Evolutionary conservation across 1,140 invertebrate genomes (phyloP).

Genomic region (Ips nitidus): DNA sequence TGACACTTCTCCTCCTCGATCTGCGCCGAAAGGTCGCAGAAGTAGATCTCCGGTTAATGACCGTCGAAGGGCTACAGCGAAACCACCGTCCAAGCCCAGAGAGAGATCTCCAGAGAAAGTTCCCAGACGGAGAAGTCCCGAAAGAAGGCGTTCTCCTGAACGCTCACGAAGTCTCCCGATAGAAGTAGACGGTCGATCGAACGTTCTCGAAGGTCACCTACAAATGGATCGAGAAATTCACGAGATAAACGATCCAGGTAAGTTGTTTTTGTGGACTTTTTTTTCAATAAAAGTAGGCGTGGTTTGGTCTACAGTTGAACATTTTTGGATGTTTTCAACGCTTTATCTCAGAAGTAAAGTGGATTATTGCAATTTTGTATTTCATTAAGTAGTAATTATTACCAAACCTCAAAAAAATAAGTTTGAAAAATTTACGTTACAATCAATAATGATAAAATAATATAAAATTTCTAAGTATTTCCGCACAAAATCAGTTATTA

Average conservation of each 20-base stretch:
- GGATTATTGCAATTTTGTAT: too few species aligned
- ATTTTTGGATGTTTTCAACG: background rate
- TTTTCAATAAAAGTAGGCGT: background rate
- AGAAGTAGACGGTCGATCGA: background rate
- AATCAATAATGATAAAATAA: too few species aligned
- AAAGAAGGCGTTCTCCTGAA: slow-evolving; percentile 6
- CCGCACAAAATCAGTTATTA: too few species aligned
- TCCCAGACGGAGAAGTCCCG: slow-evolving; percentile 1
- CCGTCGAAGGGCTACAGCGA: background rate
- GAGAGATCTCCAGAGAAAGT: slow-evolving; percentile 28
- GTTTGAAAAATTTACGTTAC: too few species aligned
- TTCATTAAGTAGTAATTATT: too few species aligned
- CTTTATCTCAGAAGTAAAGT: too few species aligned
- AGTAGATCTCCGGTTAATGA: slow-evolving; percentile 4
- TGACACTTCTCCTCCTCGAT: slow-evolving; percentile 24
- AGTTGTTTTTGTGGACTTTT: background rate
- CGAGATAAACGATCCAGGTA: slow-evolving; percentile 25
- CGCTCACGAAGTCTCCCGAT: slow-evolving; percentile 1
- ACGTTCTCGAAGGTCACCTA: background rate
- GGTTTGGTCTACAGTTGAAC: background rate
- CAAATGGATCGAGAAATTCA: slow-evolving; percentile 9
- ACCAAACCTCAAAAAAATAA: too few species aligned
- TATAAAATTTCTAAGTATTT: too few species aligned
- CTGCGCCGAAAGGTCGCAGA: background rate
- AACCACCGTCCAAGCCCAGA: background rate